Evolutionary conservation across 2,113 vertebrate species (phyloP).

Genomic region (Leptobrachium leishanense): DNA sequence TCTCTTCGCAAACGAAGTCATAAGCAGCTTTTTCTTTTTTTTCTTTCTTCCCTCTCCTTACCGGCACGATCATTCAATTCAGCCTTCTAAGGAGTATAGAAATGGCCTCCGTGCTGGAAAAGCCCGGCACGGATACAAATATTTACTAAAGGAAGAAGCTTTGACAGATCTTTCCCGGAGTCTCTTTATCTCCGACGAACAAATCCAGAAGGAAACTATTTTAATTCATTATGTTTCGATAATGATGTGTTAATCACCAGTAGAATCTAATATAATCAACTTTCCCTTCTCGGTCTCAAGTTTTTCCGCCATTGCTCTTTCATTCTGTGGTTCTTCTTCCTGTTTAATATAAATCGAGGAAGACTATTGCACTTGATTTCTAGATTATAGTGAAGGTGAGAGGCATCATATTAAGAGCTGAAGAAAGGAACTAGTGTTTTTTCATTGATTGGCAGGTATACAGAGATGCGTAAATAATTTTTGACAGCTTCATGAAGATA

Average conservation of each 20-base stretch:
- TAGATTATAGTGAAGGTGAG: too few relatives aligned
- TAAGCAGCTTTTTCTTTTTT: conserved; percentile 35
- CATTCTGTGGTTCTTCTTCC: too few relatives aligned
- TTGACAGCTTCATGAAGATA: too few relatives aligned
- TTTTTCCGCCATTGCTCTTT: too few relatives aligned
- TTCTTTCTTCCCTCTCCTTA: neutral
- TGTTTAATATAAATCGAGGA: too few relatives aligned
- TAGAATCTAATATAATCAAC: conserved; percentile 6
- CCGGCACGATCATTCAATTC: conserved; percentile 30
- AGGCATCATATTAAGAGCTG: too few relatives aligned
- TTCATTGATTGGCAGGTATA: too few relatives aligned
- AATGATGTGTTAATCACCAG: conserved; percentile 19
- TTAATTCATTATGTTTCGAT: conserved; percentile 28
- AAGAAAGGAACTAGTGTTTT: too few relatives aligned
- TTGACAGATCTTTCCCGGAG: conserved; percentile 32
- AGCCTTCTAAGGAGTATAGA: conserved; percentile 5
- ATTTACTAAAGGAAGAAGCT: neutral
- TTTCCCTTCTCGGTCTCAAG: too few relatives aligned
- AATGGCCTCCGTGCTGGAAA: conserved; percentile 21
- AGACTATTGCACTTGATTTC: too few relatives aligned
- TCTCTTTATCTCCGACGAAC: conserved; percentile 8
- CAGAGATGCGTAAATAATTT: too few relatives aligned
- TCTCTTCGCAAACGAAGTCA: conserved; percentile 36
- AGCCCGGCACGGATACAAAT: conserved; percentile 8
- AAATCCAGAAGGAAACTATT: conserved; percentile 26